phyloP scores from a whole-genome alignment of 1,140 invertebrate species.

The Pseudomyrmex cubaensis region DNA sequence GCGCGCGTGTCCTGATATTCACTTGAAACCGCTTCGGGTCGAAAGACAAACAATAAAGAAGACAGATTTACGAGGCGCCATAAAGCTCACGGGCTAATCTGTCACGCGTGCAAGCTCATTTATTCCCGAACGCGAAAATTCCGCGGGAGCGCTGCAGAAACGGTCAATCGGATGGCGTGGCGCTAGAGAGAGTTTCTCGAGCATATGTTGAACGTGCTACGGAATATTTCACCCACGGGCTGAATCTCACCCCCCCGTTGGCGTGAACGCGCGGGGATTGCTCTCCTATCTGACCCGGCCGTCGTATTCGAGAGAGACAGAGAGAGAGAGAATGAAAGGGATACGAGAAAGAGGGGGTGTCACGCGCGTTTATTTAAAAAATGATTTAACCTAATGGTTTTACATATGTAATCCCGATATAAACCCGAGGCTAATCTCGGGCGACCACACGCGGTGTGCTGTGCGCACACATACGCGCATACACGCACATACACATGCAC shows the following conservation, averaged over 20 bases:
- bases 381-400: constrained; percentile 85
- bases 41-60: constrained; percentile 59
- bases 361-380: constrained; percentile 83
- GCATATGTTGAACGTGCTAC: constrained; percentile 66
- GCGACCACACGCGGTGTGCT: constrained; percentile 79
- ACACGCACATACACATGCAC: neutral
- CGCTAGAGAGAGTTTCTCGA: constrained; percentile 29
- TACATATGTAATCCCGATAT: constrained; percentile 85
- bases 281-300: constrained; percentile 73
- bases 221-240: constrained; percentile 70
- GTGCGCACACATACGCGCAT: constrained; percentile 64
- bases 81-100: constrained; percentile 56
- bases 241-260: constrained; percentile 20
- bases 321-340: too few species aligned
- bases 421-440: constrained; percentile 84
- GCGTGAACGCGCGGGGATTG: constrained; percentile 22
- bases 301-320: constrained; percentile 47
- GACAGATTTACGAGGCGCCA: constrained; percentile 51
- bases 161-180: constrained; percentile 37
- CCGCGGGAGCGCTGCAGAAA: constrained; percentile 41
- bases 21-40: constrained; percentile 8
- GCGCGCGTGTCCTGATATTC: neutral
- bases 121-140: constrained; percentile 46
- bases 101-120: constrained; percentile 58
- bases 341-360: constrained; percentile 42